These are phyloP conservation scores for Fissipunctia ypsillon DNA, from an alignment of 2,888 invertebrate genomes.

Conservation along the genomic window DNA sequence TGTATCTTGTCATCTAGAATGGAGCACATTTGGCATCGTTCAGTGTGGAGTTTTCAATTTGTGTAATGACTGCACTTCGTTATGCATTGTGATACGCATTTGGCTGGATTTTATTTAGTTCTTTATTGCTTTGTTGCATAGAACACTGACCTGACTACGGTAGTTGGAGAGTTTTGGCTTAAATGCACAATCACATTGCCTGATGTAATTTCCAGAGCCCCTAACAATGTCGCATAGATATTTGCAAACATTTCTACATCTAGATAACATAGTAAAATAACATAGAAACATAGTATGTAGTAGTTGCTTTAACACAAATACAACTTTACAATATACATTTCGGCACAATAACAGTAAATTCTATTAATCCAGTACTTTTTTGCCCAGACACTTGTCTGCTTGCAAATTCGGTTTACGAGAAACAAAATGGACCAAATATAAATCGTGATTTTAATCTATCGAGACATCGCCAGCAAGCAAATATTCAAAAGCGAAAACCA, in stretches of 20 bases:
- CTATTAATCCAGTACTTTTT: conserved; percentile 23
- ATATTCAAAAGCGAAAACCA: conserved; percentile 61
- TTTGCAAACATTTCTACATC: conserved; percentile 12
- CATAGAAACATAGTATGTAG: conserved; percentile 10
- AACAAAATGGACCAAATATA: conserved; percentile 54
- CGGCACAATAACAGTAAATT: conserved; percentile 18
- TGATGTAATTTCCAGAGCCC: conserved; percentile 21
- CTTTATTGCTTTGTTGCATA: conserved; percentile 13
- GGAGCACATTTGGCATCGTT: conserved; percentile 47
- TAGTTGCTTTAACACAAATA: conserved; percentile 17
- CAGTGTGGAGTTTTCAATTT: conserved; percentile 55
- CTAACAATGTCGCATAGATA: conserved; percentile 24
- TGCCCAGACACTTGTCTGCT: conserved; percentile 1
- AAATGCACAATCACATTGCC: background rate
- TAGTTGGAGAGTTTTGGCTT: background rate
- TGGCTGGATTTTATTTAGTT: conserved; percentile 32
- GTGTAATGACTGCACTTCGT: conserved; percentile 48
- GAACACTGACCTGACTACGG: background rate
- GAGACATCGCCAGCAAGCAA: conserved; percentile 53
- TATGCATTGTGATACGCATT: conserved; percentile 36
- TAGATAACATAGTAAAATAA: too few species aligned
- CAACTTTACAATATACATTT: conserved; percentile 9
- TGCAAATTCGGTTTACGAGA: conserved; percentile 28
- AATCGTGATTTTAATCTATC: conserved; percentile 63
- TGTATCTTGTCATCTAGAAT: conserved; percentile 48